Base-by-base conservation (phyloP, 2,888 invertebrate genomes). In the Hipparchia semele region DNA sequence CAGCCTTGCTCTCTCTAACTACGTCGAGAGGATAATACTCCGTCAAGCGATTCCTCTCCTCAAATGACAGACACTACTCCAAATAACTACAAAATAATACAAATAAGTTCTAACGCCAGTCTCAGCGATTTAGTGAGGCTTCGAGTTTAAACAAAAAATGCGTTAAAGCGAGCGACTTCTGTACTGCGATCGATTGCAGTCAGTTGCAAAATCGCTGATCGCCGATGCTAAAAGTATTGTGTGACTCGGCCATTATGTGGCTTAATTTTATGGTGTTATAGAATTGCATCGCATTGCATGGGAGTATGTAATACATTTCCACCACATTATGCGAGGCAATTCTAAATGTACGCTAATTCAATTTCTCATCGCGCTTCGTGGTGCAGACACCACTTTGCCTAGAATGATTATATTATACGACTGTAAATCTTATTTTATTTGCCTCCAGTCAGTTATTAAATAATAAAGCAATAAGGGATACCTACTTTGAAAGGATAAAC, bases 181-280 rank as follows among this genome's bases (percentile, higher is more conserved):
- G 6, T 49, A 6, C 49, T 6, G 49, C 49, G 49, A 49, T 6
- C 49, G 49, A 49, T 49, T 49, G 49, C 53, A 4, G 6, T 8
- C 58, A 23, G 23, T 58, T 7, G 23, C 7, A 8, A 58, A 13
- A 58, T 8, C 23, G 8, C 23, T 13, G 23, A 58, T 8, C 8
- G 8, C 9, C 58, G 58, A 58, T 58, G 13, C 3, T 23, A 13
- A 58, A 23, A 58, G 23, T 23, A 58, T 58, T 58, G 23, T 58
- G 13, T 58, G 58, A 13, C 13, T 58, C 23, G 23, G 58, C 8
- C 58, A 2, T 9, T 62, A 67, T 67, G 69, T 74, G 60, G n/a
- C 68, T 71, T 73, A 73, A 86, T 82, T 84, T 85, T 83, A 86
- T 85, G 54, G 66, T 70, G 68, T 75, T 75, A 73, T 73, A 72